Evolutionary conservation across 2,113 vertebrate species (phyloP), one percentile per base, ranked within the genome.

Genomic region (Alligator mississippiensis): DNA sequence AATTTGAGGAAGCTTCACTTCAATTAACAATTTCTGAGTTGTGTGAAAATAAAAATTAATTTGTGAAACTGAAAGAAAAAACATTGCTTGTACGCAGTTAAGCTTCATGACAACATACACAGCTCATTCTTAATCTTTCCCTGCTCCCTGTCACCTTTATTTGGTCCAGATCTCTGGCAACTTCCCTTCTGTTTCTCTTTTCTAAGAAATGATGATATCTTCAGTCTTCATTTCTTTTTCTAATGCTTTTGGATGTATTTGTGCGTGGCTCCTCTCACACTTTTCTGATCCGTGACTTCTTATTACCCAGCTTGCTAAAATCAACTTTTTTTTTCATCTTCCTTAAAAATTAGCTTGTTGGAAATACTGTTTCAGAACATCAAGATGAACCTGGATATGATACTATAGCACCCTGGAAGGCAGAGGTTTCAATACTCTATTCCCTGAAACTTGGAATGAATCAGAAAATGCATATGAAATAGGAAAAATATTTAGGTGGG

Each of bases 361-460:
- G 76, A 88, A 66, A 17, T 47, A 27, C 18, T 4, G 1, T 12
- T 84, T 63, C 34, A 30, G 63, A 47, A 24, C 17, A 59, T 17
- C 9, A 62, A 72, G 38, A n/a, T 30, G 84, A 7, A 5, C 47
- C 1, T 88, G 47, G 17, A 59, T 47, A 60, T 60, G 38, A 82
- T 93, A 81, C 60, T 68, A 19, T 90, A 60, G 58, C 61, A 84
- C 94, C 91, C 82, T 94, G 88, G 61, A 85, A 92, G 74, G 66
- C 58, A 87, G 58, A 85, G 12, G 14, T 96, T 94, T 90, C 84
- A 90, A 87, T 74, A 9, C 54, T 91, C 72, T 63, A 79, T 85
- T 17, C 63, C 84, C 82, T 96, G 82, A 74, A 95, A 88, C 91
- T 91, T 68, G 0, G 3, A 93, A 77, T 94, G 79, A 96, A 60